Evolutionary conservation across 2,797 vertebrate species (phyloP).

Genomic region (Molothrus ater): DNA sequence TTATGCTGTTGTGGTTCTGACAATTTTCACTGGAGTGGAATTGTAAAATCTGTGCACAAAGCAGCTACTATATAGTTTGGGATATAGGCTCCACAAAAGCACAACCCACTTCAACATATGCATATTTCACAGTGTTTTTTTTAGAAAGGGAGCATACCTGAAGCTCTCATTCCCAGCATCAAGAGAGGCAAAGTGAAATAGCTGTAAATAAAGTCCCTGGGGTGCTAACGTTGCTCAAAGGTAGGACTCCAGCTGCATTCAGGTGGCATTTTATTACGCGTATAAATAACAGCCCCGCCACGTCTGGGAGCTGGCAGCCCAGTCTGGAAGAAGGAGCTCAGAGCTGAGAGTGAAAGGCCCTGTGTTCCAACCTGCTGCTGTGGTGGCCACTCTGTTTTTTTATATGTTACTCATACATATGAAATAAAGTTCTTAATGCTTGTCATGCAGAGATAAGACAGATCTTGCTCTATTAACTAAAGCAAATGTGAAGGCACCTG

Average conservation of each 20-base stretch:
- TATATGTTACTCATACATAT: accelerated
- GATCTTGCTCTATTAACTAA: not conserved
- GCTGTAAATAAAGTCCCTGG: conserved; percentile 20
- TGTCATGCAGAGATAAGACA: not conserved
- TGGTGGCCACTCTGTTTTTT: not conserved
- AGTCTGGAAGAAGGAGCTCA: not conserved
- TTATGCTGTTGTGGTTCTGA: not conserved
- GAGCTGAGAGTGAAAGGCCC: not conserved
- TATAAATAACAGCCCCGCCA: not conserved
- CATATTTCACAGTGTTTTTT: not conserved
- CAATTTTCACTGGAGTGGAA: not conserved
- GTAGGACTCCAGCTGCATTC: conserved; percentile 33
- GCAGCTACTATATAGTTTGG: not conserved
- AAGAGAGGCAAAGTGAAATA: conserved; percentile 26
- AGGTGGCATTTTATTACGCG: not conserved
- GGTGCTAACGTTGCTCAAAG: not conserved
- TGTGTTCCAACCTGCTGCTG: conserved; percentile 30
- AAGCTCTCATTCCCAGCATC: conserved; percentile 20
- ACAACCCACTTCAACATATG: not conserved
- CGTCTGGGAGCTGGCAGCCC: not conserved
- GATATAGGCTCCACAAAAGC: not conserved
- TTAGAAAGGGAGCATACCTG: conserved; percentile 27
- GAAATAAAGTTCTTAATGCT: not conserved
- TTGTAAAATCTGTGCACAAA: not conserved
- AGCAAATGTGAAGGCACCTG: not conserved